Percentiles rank a stretch among this genome's conserved stretches.
These are phyloP conservation scores for Melanocharis versteri DNA, from an alignment of 2,113 vertebrate species.

Conservation along the genomic window DNA sequence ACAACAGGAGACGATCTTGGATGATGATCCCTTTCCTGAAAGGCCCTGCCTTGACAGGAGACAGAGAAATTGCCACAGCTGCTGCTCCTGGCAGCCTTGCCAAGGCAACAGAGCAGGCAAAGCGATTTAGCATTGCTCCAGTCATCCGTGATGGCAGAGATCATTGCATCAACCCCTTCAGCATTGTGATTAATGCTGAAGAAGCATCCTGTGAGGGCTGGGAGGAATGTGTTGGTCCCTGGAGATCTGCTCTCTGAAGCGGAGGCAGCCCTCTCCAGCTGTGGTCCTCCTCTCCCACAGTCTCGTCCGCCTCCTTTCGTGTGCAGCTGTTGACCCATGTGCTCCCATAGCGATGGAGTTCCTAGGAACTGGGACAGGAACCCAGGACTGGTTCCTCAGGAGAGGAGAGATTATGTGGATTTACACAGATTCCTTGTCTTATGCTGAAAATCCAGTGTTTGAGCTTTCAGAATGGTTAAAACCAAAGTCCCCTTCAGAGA, in stretches of 20 bases:
- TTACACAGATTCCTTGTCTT: background rate
- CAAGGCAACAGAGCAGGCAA: constrained; percentile 14
- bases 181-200: constrained; percentile 8
- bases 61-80: constrained; percentile 43
- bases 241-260: background rate
- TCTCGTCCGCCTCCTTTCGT: fast-evolving
- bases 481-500: background rate
- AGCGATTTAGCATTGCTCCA: constrained; percentile 24
- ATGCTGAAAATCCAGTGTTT: background rate
- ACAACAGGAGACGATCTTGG: background rate
- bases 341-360: background rate
- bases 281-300: background rate
- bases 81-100: background rate
- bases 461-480: background rate
- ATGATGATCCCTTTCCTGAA: background rate
- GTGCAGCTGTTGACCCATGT: fast-evolving
- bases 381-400: background rate
- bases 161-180: constrained; percentile 27
- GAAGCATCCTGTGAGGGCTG: constrained; percentile 1
- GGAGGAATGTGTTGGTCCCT: background rate
- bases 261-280: constrained; percentile 8
- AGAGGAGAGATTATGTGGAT: background rate
- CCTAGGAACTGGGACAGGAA: background rate
- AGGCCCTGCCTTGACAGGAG: background rate
- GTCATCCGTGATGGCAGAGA: constrained; percentile 33